A percentile compares a stretch with the other conserved stretches of the same genome.
These are phyloP conservation scores for Rapana venosa DNA, from an alignment of 2,888 invertebrate species.

Conservation along the genomic window DNA sequence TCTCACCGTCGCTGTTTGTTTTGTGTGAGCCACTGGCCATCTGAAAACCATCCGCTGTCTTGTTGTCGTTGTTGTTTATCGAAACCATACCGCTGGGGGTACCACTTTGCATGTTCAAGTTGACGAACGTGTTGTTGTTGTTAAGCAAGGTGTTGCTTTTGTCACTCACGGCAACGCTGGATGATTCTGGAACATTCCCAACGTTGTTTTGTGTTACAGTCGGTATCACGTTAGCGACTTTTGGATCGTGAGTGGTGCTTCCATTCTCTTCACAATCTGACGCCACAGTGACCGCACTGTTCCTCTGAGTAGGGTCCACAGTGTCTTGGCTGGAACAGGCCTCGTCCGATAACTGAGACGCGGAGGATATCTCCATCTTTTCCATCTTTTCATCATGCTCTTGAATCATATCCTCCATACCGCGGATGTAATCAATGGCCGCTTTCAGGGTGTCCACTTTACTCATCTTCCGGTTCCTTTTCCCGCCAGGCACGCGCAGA, in stretches of 20 bases:
- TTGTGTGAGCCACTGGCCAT: not conserved
- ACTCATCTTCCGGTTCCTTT: slow-evolving; percentile 75
- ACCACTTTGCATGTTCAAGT: slow-evolving; percentile 5
- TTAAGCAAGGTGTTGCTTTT: not conserved
- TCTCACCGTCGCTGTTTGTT: not conserved
- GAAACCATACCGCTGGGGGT: not conserved
- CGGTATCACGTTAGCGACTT: not conserved
- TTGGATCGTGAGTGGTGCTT: not conserved
- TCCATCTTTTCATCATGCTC: slow-evolving; percentile 27
- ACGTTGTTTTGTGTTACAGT: not conserved
- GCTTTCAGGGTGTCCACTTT: slow-evolving; percentile 76
- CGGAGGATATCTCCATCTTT: not conserved
- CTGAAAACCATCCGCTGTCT: not conserved
- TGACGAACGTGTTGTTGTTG: slow-evolving; percentile 26
- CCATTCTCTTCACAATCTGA: not conserved
- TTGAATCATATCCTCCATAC: slow-evolving; percentile 53
- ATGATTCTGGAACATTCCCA: not conserved
- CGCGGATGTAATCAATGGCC: slow-evolving; percentile 75
- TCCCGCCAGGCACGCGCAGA: slow-evolving; percentile 73
- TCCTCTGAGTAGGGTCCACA: not conserved
- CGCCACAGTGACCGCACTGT: not conserved
- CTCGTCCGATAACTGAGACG: not conserved
- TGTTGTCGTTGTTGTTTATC: too few species aligned
- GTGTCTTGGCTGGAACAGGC: not conserved
- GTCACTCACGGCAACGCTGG: not conserved